A percentile compares a stretch with the other conserved stretches of the same genome.
These are phyloP conservation scores for Acheta domesticus DNA, from an alignment of 2,888 invertebrate genomes.

Conservation along the genomic window DNA sequence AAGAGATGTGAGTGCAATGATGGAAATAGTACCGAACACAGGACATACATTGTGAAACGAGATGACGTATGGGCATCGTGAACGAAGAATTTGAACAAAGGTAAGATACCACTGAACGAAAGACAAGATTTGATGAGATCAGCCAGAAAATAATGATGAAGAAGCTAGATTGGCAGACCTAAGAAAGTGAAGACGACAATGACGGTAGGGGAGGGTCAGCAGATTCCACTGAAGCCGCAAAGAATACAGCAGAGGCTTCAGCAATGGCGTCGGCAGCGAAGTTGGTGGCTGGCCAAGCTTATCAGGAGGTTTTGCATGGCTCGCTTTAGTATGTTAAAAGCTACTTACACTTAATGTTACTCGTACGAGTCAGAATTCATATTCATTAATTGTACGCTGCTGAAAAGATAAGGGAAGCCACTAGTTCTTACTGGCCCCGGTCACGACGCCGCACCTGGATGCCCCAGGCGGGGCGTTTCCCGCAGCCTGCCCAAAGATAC, in stretches of 20 bases:
- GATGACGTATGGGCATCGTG: too few relatives aligned
- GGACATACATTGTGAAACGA: too few relatives aligned
- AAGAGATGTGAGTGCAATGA: too few relatives aligned
- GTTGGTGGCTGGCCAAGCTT: not conserved
- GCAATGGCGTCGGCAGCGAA: not conserved
- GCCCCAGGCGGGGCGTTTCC: not conserved
- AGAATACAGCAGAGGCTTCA: not conserved
- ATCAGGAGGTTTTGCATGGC: not conserved
- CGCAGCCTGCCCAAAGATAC: too few relatives aligned
- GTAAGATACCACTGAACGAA: too few relatives aligned
- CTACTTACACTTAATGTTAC: not conserved
- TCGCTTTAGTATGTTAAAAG: not conserved
- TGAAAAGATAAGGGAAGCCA: slow-evolving; percentile 3
- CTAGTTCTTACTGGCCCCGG: not conserved
- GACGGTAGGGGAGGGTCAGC: not conserved
- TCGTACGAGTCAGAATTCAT: not conserved
- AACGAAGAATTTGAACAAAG: too few relatives aligned
- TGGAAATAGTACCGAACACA: too few relatives aligned
- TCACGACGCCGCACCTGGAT: not conserved
- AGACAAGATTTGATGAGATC: too few relatives aligned
- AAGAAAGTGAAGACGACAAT: not conserved
- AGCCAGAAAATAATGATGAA: too few relatives aligned
- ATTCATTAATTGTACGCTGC: slow-evolving; percentile 18
- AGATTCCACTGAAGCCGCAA: not conserved
- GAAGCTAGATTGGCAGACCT: not conserved